Base-by-base conservation (phyloP, 2,888 invertebrate species). In the Synergus japonicus region DNA sequence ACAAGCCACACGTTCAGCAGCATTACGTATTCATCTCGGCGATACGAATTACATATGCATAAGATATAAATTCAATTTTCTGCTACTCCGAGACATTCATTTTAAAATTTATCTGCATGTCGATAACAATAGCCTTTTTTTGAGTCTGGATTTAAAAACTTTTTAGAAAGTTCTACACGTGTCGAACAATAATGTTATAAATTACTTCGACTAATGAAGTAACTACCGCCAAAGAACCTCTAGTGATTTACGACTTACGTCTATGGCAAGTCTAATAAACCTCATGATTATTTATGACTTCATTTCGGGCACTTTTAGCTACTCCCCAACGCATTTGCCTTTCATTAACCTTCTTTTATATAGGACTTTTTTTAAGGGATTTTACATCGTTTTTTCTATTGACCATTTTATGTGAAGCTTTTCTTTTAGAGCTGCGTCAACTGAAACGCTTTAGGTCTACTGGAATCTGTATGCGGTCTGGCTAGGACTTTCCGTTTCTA, bases 161-260 rank as follows among this genome's bases (percentile, higher is more conserved):
- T 63, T 63, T 29, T 29, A 63, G 12, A 63, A 10, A 63, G 22
- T 63, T 63, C 22, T 13, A 63, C 29, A 37, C 37, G 37, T 37
- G 43, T 85, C 83, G 85, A 85, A 83, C 84, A 85, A 86, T 83
- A 84, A 79, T 79, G 85, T 82, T 86, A 85, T 89, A 89, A 89
- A 89, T 89, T 86, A 89, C 84, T 85, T 85, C 84, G 81, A 82
- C 86, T 89, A 89, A 89, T 89, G 88, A 89, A 89, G 89, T 89
- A 86, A 89, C 87, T 87, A 85, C 83, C 84, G 84, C 78, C 82
- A 85, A 83, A 86, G 85, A 37, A 85, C 81, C 83, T 83, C 85
- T 78, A 83, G 81, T 87, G 88, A 89, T 89, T 87, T 86, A 63
- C 86, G 83, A 89, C 89, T 87, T 86, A 63, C 86, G 82, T 80